Evolutionary conservation across 2,888 invertebrate genomes (phyloP), one percentile per base, ranked within the genome.

Genomic region (Rhogogaster chlorosoma): DNA sequence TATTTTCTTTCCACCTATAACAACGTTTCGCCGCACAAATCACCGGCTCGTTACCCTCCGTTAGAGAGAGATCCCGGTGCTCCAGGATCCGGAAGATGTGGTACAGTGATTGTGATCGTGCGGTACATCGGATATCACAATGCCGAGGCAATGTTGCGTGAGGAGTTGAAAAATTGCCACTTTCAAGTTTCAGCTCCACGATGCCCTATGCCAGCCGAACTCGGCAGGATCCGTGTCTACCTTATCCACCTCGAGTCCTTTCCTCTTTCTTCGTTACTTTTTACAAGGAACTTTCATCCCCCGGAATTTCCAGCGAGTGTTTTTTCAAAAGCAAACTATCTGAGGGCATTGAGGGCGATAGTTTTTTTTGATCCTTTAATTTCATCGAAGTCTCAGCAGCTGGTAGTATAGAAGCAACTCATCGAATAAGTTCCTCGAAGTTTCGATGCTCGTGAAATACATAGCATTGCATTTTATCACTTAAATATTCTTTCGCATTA

Each of bases 391-490:
- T 61, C 7, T 26, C 22, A 67, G 32, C 0, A 67, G 67, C 32
- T 29, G 15, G 5, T 32, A 67, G 4, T 67, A n/a, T n/a, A 12
- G 12, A 5, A 18, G 67, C 12, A 18, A 32, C 29, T 67, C 18
- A 32, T 32, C 29, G 32, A 61, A 80, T 38, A n/a, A 80, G 45
- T 38, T 83, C 26, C 49, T 26, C 29, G 49, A 67, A 83, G 67
- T 83, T 83, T 18, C n/a, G 10, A 64, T 67, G 22, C 3, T 29
- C 42, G 4, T 67, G 83, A 26, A 83, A 70, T 67, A 83, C 83
- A 67, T 70, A 70, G 29, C 83, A 83, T 45, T 67, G 83, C 70
- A 83, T 83, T 83, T 83, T 70, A 83, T 83, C 83, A 83, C 83
- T 83, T 45, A 83, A 83, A 64, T 45, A 83, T 64, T 70, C 83